phyloP scores from a whole-genome alignment of 2,797 vertebrate species.

The Spinus pinus region DNA sequence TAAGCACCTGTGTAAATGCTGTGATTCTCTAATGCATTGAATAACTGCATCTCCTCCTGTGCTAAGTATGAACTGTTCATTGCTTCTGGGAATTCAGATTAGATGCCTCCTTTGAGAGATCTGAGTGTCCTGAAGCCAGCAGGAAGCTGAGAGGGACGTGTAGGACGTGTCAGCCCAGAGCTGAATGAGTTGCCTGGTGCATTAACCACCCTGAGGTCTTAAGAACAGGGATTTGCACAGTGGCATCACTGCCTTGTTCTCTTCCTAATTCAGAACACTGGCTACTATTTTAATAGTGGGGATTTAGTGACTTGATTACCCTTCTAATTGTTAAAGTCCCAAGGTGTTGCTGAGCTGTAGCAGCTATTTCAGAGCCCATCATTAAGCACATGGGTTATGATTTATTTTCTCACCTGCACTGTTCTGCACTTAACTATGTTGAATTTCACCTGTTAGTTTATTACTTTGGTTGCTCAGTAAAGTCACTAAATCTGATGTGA shows the following conservation, averaged over 20 bases:
- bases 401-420: background rate
- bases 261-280: background rate
- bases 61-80: background rate
- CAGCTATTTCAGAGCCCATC: background rate
- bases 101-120: background rate
- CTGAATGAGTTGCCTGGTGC: background rate
- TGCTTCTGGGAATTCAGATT: background rate
- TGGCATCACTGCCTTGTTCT: background rate
- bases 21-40: background rate
- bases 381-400: rapidly evolving
- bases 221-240: background rate
- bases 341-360: background rate
- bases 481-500: background rate
- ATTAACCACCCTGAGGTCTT: background rate
- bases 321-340: background rate
- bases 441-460: background rate
- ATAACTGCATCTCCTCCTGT: background rate
- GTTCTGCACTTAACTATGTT: background rate
- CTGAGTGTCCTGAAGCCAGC: background rate
- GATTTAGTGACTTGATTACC: background rate
- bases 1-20: background rate
- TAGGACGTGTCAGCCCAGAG: background rate
- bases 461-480: background rate
- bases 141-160: background rate
- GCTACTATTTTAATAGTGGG: background rate